Evolutionary conservation across 2,888 invertebrate genomes (phyloP), one percentile per base, ranked within the genome.

Genomic region (Oasisia sp.): DNA sequence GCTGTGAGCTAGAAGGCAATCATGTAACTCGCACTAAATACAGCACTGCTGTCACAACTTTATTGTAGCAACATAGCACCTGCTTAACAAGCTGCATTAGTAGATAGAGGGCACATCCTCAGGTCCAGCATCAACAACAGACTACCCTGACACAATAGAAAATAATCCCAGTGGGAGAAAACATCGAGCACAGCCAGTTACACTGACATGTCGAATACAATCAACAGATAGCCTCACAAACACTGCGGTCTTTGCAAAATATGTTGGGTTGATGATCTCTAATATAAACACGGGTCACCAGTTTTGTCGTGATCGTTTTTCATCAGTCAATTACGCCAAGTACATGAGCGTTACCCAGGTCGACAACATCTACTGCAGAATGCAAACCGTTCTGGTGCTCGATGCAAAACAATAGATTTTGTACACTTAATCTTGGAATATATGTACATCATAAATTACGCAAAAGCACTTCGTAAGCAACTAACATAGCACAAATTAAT

Each of bases 61-160:
- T 74, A 74, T 74, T 74, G 74, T 74, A 74, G 74, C 74, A 74
- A 74, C 74, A 74, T 74, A 27, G 74, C 74, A 74, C 74, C 74
- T 74, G 74, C 74, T 74, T 27, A 74, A n/a, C 74, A 74, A 74
- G 27, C n/a, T 27, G 74, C 50, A 50, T 50, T 50, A 50, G n/a
- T n/a, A 19, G 14, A 38, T 38, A 38, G 27, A 74, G 27, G 74
- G n/a, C 19, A 27, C 27, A 19, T 74, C 74, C 19, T 27, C 74
- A 74, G 74, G 19, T 27, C 27, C 19, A 19, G 74, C 27, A 27
- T 74, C 74, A 50, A 50, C 74, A 19, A 27, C 19, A 19, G 74
- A 74, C 74, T 74, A 74, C 74, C 74, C 74, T 19, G 27, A 74
- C 74, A 74, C 74, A 74, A 27, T 74, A 74, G 74, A 74, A 27